Percentiles rank a stretch among this genome's conserved stretches.
Conservation (phyloP, 2,888 invertebrate species). For the Bursaphelenchus okinawaensis region DNA sequence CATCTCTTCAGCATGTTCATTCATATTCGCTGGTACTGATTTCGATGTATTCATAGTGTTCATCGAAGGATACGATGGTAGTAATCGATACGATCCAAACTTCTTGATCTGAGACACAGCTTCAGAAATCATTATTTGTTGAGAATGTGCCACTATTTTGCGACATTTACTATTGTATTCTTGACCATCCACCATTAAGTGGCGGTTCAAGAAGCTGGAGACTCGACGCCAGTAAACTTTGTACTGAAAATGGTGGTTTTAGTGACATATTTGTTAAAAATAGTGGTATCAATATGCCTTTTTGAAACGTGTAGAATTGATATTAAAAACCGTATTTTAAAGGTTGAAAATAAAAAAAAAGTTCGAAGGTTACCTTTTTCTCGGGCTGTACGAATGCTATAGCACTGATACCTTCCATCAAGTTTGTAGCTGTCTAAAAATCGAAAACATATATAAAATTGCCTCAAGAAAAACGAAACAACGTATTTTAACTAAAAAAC, state of each 20-base stretch:
- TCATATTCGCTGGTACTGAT: slow-evolving; percentile 6
- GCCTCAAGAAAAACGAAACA: too few species aligned
- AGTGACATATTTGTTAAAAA: too few species aligned
- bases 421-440: neutral
- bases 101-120: slow-evolving; percentile 5
- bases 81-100: slow-evolving; percentile 3
- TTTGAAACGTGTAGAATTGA: too few species aligned
- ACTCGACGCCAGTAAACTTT: neutral
- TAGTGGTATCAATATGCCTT: too few species aligned
- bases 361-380: neutral
- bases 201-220: neutral
- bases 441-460: too few species aligned
- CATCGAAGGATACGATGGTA: slow-evolving; percentile 5
- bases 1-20: neutral
- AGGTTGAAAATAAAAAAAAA: too few species aligned
- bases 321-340: too few species aligned
- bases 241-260: neutral
- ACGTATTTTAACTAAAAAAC: too few species aligned
- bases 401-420: neutral
- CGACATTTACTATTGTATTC: neutral
- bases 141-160: neutral
- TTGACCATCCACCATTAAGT: slow-evolving; percentile 3
- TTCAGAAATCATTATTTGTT: slow-evolving; percentile 3
- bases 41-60: slow-evolving; percentile 1
- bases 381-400: neutral